Evolutionary conservation across 1,140 invertebrate genomes (phyloP), one percentile per base, ranked within the genome.

Genomic region (Euglossa dilemma): DNA sequence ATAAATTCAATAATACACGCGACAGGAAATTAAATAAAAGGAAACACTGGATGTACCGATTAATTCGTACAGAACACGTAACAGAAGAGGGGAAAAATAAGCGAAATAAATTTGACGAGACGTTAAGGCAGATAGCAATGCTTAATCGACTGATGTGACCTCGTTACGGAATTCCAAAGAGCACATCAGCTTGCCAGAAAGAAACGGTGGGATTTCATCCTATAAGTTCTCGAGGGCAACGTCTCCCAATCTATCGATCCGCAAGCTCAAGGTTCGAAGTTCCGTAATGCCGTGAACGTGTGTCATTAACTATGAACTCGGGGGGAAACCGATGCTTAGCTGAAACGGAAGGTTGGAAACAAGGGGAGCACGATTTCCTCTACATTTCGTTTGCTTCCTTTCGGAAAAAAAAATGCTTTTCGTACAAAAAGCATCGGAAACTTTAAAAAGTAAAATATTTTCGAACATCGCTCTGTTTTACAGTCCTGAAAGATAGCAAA

Each of bases 171-270:
- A 7, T 54, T 43, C 23, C 36, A n/a, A 7, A 20, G 45, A 47
- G 23, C 47, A 2, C 20, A 12, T 6, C 14, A 63, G 11, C 16
- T 2, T 9, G 52, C 28, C 8, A 18, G 9, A 59, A 50, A 25
- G 18, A 57, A 70, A 79, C 3, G 25, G 54, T 23, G 45, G 50
- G n/a, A 25, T 67, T 67, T 45, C 28, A 25, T 56, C 3, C 59
- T 52, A 23, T 14, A 64, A 59, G 25, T 47, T 50, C 25, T 64
- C 59, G 47, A 28, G 50, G 36, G 23, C 50, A 79, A 59, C 52
- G 23, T 69, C 43, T 59, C 52, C 8, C 54, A 9, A 45, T 56
- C 14, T 54, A 77, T 77, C 76, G 66, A 70, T 70, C 25, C 6
- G 2, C 69, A 54, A 18, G 2, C 25, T 71, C 18, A 56, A 71